Conservation (phyloP, 2,888 invertebrate genomes). For the Cinara cedri region DNA sequence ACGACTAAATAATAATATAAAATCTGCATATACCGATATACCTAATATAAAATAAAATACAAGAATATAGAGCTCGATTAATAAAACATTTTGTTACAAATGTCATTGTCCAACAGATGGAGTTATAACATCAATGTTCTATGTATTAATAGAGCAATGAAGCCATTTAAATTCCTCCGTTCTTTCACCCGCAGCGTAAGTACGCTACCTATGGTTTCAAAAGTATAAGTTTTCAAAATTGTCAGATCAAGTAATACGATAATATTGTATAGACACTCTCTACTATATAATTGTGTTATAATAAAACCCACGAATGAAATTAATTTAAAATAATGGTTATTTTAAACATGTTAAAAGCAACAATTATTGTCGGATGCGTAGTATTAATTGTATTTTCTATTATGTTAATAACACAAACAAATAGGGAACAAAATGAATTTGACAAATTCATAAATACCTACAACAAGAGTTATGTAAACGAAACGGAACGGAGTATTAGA, state of each 20-base stretch:
- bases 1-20: too few relatives aligned
- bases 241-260: too few relatives aligned
- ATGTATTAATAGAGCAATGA: background rate
- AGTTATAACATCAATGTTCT: background rate
- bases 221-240: background rate
- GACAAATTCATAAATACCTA: constrained; percentile 66
- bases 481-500: constrained; percentile 65
- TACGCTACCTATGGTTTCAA: too few relatives aligned
- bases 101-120: background rate
- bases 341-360: background rate
- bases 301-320: background rate
- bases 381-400: constrained; percentile 25
- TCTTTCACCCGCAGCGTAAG: background rate
- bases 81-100: too few relatives aligned
- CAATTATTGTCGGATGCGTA: constrained; percentile 9
- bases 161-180: constrained; percentile 16
- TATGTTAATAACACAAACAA: background rate
- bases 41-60: too few relatives aligned
- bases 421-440: constrained; percentile 61
- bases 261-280: background rate
- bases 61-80: too few relatives aligned
- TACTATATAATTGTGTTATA: background rate
- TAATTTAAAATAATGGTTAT: constrained; percentile 16
- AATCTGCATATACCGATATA: too few relatives aligned
- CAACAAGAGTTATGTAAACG: constrained; percentile 67